These are phyloP conservation scores for Poecilia latipinna DNA, from an alignment of 2,113 vertebrate genomes.

Conservation along the genomic window DNA sequence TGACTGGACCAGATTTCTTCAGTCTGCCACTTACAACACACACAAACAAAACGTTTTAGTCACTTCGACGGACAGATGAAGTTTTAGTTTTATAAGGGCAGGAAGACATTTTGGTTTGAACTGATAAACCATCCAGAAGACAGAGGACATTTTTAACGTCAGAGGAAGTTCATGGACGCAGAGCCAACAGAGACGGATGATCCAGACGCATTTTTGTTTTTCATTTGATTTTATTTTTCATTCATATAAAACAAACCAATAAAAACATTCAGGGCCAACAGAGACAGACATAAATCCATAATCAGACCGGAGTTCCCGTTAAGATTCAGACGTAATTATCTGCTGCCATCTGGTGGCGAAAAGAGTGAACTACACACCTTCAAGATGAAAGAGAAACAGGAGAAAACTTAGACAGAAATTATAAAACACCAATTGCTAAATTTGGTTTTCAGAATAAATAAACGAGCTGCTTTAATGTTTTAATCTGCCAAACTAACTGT, in stretches of 20 bases:
- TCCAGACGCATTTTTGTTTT: background rate
- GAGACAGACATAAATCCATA: background rate
- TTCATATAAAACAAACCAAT: background rate
- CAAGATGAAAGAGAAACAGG: background rate
- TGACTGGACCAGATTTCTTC: no score
- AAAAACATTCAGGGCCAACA: background rate
- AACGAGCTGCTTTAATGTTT: background rate
- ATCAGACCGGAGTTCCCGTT: background rate
- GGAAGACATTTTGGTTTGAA: no score
- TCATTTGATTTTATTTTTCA: background rate
- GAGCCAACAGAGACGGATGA: background rate
- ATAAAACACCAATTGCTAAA: background rate
- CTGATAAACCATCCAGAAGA: no score
- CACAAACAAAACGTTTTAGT: no score
- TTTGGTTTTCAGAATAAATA: background rate
- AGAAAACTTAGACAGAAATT: background rate
- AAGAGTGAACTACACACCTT: background rate
- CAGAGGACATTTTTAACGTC: no score
- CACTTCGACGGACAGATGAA: no score
- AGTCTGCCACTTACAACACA: no score
- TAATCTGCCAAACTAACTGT: background rate
- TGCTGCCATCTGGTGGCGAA: constrained; percentile 15
- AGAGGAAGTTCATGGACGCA: no score
- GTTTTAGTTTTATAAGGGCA: no score
- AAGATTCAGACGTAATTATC: background rate